Base-by-base conservation (phyloP, 2,113 vertebrate species). In the Cheilinus undulatus region DNA sequence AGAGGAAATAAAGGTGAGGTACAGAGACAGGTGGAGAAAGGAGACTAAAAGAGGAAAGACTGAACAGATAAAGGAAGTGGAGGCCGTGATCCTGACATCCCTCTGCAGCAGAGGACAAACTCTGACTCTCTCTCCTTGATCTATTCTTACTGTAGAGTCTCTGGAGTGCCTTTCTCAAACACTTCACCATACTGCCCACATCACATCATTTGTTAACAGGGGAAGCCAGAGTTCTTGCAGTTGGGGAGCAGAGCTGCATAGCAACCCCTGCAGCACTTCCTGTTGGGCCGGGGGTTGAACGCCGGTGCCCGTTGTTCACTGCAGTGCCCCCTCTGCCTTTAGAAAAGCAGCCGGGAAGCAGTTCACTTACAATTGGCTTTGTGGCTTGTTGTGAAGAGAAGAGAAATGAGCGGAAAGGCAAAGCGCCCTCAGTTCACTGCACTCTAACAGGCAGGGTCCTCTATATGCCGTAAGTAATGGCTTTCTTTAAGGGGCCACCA, bases 261-360 rank as follows among this genome's bases (percentile, higher is more conserved):
- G 90, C 90, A 91, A 91, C 90, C 53, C 32, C 36, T 40, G 42
- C 83, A 77, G 80, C 72, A 83, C 85, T 90, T 91, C 90, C 86
- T 91, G 88, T 87, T 50, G 61, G 67, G 79, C 63, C 52, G 70
- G 75, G 85, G 83, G 88, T 85, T 83, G 78, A 83, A 81, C 78
- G 86, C 32, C 73, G 62, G 65, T 77, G 78, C 71, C 73, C 27
- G 80, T 86, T 86, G 86, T 89, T 87, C 72, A 50, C 63, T 10
- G 52, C 75, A 23, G 57, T 86, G 78, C 74, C 81, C 84, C 71
- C 76, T 88, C 80, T 83, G 86, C 87, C 74, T 86, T 85, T 63
- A 79, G 52, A 85, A 87, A 90, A 60, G 69, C 61, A 59, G 67
- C 76, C 76, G 72, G 79, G 87, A 90, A 75, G 81, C 84, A 72